Conservation (phyloP, 2,888 invertebrate genomes). For the Ypsolopha sequella region DNA sequence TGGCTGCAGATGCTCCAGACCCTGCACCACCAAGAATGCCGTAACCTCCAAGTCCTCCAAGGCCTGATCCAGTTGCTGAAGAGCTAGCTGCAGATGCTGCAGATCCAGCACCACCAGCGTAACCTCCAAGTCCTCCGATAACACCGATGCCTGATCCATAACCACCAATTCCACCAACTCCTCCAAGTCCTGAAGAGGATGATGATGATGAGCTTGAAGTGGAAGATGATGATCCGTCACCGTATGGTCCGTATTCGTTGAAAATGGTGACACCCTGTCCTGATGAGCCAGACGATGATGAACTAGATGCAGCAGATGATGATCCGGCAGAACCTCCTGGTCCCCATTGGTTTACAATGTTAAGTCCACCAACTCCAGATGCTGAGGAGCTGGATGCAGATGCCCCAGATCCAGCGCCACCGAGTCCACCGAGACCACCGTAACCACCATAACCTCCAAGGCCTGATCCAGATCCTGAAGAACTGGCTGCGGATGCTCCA, state of each 20-base stretch:
- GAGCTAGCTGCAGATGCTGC: slow-evolving; percentile 1
- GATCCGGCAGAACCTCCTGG: background rate
- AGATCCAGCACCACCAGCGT: background rate
- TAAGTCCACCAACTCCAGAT: background rate
- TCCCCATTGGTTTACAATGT: background rate
- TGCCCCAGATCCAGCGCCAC: background rate
- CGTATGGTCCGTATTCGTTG: background rate
- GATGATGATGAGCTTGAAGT: slow-evolving; percentile 1
- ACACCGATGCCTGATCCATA: background rate
- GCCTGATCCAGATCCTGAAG: background rate
- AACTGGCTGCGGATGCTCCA: slow-evolving; percentile 1
- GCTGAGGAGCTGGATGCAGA: slow-evolving; percentile 4
- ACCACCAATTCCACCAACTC: background rate
- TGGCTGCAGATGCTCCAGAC: slow-evolving; percentile 4
- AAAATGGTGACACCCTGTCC: background rate
- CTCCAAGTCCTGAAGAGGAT: too few species aligned
- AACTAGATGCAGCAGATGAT: background rate
- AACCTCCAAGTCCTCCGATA: background rate
- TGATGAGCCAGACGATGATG: background rate
- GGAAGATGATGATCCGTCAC: background rate
- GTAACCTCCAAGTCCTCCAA: background rate
- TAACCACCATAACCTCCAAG: background rate
- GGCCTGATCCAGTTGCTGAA: slow-evolving; percentile 5
- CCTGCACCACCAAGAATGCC: background rate
- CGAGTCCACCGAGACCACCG: background rate